Conservation (phyloP, 2,113 vertebrate genomes). For the Labeo rohita region DNA sequence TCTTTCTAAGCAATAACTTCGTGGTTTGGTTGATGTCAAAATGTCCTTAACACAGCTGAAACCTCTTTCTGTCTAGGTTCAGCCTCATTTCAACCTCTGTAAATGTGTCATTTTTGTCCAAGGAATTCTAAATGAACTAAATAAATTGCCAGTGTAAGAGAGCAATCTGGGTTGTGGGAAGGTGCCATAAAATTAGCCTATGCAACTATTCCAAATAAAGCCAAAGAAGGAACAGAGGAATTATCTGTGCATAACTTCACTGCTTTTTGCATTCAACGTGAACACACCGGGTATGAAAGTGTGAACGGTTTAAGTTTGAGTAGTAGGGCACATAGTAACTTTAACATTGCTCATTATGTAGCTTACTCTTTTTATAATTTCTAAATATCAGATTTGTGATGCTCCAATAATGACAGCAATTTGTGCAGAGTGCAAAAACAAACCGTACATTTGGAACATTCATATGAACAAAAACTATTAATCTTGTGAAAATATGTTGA, state of each 20-base stretch:
- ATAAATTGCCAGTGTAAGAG: not conserved
- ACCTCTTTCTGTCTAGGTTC: not conserved
- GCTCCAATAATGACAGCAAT: not conserved
- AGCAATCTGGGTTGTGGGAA: not conserved
- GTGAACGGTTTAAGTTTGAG: not conserved
- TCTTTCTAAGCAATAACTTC: not conserved
- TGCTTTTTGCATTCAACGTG: not conserved
- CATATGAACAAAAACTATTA: not conserved
- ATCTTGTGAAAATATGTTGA: not conserved
- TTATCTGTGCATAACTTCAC: not conserved
- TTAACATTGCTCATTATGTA: not conserved
- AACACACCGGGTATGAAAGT: not conserved
- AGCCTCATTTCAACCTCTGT: not conserved
- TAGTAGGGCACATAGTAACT: not conserved
- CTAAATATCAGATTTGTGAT: not conserved
- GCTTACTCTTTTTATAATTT: not conserved
- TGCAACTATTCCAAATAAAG: not conserved
- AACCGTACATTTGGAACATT: not conserved
- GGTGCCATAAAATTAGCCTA: not conserved
- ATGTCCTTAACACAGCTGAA: not conserved
- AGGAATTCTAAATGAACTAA: not conserved
- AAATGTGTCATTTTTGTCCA: not conserved
- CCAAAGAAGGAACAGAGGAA: not conserved
- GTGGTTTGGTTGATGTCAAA: not conserved
- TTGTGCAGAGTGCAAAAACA: slow-evolving; percentile 6